phyloP scores from a whole-genome alignment of 2,113 vertebrate genomes.

The Herpetotheres cachinnans region DNA sequence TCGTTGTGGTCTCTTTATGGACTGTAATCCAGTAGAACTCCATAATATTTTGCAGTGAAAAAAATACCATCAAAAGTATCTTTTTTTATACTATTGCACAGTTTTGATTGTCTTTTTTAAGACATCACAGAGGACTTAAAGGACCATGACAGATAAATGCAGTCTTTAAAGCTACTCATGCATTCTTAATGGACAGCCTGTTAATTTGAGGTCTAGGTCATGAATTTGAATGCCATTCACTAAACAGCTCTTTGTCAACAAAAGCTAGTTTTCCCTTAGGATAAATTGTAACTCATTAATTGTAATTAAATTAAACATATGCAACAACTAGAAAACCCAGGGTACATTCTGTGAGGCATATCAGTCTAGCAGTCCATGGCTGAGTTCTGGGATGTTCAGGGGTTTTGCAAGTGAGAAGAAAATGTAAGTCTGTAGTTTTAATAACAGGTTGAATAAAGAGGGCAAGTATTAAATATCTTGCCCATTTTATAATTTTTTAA shows the following conservation, averaged over 20 bases:
- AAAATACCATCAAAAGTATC: background rate
- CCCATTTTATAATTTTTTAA: background rate
- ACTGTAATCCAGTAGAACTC: background rate
- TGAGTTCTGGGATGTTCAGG: background rate
- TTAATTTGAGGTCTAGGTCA: conserved; percentile 82
- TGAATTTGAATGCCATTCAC: conserved; percentile 78
- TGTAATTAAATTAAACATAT: conserved; percentile 81
- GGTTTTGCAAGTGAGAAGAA: background rate
- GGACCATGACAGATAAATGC: conserved; percentile 70
- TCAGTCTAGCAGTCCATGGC: background rate
- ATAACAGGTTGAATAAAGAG: background rate
- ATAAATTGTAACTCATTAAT: conserved; percentile 80
- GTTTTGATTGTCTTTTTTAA: conserved; percentile 58
- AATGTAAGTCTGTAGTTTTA: background rate
- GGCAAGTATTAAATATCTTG: background rate
- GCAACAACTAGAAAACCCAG: conserved; percentile 72
- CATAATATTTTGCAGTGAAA: conserved; percentile 4
- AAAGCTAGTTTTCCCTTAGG: conserved; percentile 75
- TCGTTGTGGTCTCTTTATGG: background rate
- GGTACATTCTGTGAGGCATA: conserved; percentile 56
- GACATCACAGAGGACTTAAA: conserved; percentile 54
- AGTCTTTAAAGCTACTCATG: conserved; percentile 76
- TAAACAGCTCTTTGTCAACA: conserved; percentile 76
- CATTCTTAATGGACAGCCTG: conserved; percentile 78
- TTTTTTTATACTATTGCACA: background rate